Evolutionary conservation across 1,140 invertebrate genomes (phyloP), one percentile per base, ranked within the genome.

Genomic region (Diorhabda elongata): DNA sequence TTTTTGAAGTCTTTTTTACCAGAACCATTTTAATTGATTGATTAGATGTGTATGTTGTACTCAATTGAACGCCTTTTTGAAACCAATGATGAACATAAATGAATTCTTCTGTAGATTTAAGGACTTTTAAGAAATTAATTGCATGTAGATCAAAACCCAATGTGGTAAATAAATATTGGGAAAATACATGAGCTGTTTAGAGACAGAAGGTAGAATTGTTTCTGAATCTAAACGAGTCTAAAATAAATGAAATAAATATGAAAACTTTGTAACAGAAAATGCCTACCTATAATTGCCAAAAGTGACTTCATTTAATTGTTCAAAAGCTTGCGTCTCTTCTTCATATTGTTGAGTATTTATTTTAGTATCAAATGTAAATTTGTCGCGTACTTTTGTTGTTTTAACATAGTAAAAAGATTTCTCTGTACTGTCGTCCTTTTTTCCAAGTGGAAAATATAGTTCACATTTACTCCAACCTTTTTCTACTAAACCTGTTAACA

Each of bases 401-500:
- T 74, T 78, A 0, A 80, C 75, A 58, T 72, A 73, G 52, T 71
- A 74, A 61, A 74, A 79, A 0, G 76, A 74, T 67, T 74, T 72
- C 42, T 74, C 73, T 42, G 60, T 26, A 8, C 66, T 64, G 45
- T 71, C 58, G 4, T 69, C 58, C 26, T 68, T 69, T 69, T 77
- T 78, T 4, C 80, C 80, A 7, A 81, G 57, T 2, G 94, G 94
- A 74, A 97, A 90, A 75, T 97, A 97, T 5, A 90, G 85, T 75
- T 96, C 93, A 82, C 95, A 96, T 81, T 96, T 96, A 58, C 90
- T 88, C 63, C 90, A 85, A 4, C 89, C 88, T 63, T 91, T 90
- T 80, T 97, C 95, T 60, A 90, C 85, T 42, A 96, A 84, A 77
- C 92, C 91, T 1, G 95, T 97, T 58, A 97, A 89, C 91, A 96